Conservation (phyloP, 2,113 vertebrate genomes). For the Brachyhypopomus gauderio region DNA sequence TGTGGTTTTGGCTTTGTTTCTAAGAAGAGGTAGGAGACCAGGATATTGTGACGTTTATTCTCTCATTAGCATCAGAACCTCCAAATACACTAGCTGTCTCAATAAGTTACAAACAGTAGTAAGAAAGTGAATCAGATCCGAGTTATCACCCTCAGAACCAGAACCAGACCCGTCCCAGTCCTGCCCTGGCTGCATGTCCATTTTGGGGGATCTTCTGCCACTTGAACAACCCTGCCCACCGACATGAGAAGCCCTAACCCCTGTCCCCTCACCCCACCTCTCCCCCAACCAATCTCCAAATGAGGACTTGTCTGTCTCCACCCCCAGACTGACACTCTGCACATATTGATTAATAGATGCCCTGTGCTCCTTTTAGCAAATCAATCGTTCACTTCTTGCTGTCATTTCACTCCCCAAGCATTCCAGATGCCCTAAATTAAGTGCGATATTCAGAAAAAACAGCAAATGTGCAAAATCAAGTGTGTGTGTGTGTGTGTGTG, state of each 20-base stretch:
- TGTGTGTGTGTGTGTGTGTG: constrained; percentile 32
- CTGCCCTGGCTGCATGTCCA: constrained; percentile 20
- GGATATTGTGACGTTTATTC: background rate
- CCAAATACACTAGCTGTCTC: constrained; percentile 27
- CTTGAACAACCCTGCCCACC: background rate
- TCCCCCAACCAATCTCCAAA: constrained; percentile 86
- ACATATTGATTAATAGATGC: constrained; percentile 99
- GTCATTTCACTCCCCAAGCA: constrained; percentile 85
- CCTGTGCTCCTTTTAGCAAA: constrained; percentile 99
- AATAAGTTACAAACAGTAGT: constrained; percentile 21
- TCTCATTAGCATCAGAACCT: background rate
- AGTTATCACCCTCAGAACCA: constrained; percentile 45
- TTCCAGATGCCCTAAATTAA: constrained; percentile 95
- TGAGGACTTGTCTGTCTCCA: constrained; percentile 67
- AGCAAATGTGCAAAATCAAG: constrained; percentile 74
- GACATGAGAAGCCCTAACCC: constrained; percentile 29
- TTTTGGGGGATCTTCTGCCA: constrained; percentile 36
- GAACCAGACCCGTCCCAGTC: constrained; percentile 24
- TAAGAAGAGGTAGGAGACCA: background rate
- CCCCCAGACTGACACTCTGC: constrained; percentile 88
- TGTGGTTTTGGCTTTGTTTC: background rate
- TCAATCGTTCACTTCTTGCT: constrained; percentile 97
- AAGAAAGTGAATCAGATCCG: constrained; percentile 40
- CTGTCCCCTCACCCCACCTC: constrained; percentile 61
- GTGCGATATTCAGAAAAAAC: constrained; percentile 91